Base-by-base conservation (phyloP, 2,113 vertebrate genomes). In the Anarhynchus alexandrinus region DNA sequence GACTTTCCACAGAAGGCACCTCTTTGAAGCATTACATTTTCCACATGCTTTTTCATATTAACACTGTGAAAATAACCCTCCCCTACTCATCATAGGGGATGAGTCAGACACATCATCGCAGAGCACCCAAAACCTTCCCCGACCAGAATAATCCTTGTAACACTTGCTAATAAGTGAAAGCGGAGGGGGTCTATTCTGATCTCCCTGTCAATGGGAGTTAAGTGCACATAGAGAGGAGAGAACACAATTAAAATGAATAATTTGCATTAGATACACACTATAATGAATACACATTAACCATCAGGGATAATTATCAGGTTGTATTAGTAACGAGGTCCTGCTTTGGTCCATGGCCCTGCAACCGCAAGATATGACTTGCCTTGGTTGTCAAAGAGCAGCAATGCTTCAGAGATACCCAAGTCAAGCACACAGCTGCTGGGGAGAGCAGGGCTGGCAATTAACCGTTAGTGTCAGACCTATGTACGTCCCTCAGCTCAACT, bases 41-140 rank as follows among this genome's bases (percentile, higher is more conserved):
- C 81, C 91, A 96, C 78, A 94, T 82, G 74, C n/a, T 92, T 95
- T 96, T 95, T 93, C 86, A 61, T 61, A 91, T 96, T 95, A 95
- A 82, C 87, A 83, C 52, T 81, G 70, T 0, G 23, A 94, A 96
- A 96, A 95, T 95, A 94, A 93, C 78, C 78, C 77, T 97, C 42
- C 83, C 55, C 59, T 73, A 32, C 86, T 95, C 29, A 32, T 66
- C 64, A 43, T 6, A 45, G 71, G 26, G 43, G 81, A 94, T 97
- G 96, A 97, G 93, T 97, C 97, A 97, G 86, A 62, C 62, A 78
- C 81, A 93, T 91, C 91, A 81, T 76, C 5, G 45, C 67, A 74
- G 64, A 67, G 62, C 81, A 74, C 74, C 94, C 81, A 84, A 94
- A 96, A 94, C 82, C 94, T 94, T 97, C 49, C 67, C 43, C 0